phyloP scores from a whole-genome alignment of 2,797 vertebrate species.

The Sebastes steindachneri region DNA sequence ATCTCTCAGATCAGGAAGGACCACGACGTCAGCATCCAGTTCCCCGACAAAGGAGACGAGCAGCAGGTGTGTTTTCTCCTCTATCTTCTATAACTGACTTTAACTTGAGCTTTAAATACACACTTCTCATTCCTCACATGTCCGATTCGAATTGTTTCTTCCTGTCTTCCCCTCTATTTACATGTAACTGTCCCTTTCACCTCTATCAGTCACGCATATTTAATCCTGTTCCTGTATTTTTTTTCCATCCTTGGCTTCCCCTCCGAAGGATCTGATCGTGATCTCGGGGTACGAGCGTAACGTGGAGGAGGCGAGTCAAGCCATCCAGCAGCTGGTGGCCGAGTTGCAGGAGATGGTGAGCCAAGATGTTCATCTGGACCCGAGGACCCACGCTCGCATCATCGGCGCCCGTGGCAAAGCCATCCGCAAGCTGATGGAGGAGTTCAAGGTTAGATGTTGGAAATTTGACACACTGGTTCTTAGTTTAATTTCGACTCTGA shows the following conservation, averaged over 20 bases:
- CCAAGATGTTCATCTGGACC: slow-evolving; percentile 82
- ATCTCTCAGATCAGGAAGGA: slow-evolving; percentile 87
- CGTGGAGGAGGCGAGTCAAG: slow-evolving; percentile 75
- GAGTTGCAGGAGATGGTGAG: slow-evolving; percentile 86
- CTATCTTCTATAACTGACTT: not conserved
- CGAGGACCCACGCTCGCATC: slow-evolving; percentile 84
- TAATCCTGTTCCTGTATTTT: not conserved
- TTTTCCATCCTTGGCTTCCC: too few species aligned
- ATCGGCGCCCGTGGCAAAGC: slow-evolving; percentile 85
- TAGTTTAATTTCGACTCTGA: not conserved
- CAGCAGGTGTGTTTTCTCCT: slow-evolving; percentile 78
- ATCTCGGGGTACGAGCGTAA: slow-evolving; percentile 86
- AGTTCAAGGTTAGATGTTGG: slow-evolving; percentile 79
- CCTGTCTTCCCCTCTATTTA: not conserved
- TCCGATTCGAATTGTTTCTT: not conserved
- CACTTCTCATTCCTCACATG: not conserved
- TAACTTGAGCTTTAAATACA: not conserved
- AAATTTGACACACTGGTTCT: not conserved
- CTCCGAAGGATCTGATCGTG: slow-evolving; percentile 83
- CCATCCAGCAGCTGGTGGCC: slow-evolving; percentile 83
- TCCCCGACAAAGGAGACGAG: slow-evolving; percentile 86
- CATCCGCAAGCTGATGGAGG: slow-evolving; percentile 87
- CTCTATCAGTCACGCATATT: not conserved
- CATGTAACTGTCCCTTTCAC: not conserved
- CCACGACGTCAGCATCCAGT: slow-evolving; percentile 86